These are phyloP conservation scores for Chloroceryle inda DNA, from an alignment of 2,797 vertebrate species.

Conservation along the genomic window DNA sequence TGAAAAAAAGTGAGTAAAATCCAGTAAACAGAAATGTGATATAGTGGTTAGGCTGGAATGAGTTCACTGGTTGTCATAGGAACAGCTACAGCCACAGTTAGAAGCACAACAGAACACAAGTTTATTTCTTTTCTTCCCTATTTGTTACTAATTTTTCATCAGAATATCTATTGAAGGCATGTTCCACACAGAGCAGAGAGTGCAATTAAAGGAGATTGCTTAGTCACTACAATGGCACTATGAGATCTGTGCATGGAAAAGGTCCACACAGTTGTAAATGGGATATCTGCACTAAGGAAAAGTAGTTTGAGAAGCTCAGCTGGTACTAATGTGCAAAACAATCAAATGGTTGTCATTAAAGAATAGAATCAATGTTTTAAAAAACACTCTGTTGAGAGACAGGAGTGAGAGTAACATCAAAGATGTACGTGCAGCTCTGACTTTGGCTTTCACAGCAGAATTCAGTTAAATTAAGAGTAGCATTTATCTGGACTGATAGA, in stretches of 20 bases:
- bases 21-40: background rate
- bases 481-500: background rate
- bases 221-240: background rate
- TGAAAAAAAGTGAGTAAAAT: background rate
- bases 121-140: background rate
- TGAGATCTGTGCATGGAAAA: background rate
- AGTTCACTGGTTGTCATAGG: background rate
- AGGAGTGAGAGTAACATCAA: background rate
- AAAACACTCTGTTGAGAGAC: background rate
- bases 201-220: background rate
- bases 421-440: background rate
- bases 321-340: background rate
- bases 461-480: background rate
- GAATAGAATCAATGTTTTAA: background rate
- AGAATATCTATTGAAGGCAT: background rate
- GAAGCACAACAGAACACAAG: background rate
- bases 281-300: background rate
- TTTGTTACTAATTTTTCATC: background rate
- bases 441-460: background rate
- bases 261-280: background rate
- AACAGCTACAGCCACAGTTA: background rate
- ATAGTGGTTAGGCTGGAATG: background rate
- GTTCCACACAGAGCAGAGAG: background rate
- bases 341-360: background rate
- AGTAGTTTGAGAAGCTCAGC: background rate